Percentiles rank a stretch among this genome's conserved stretches.
These are phyloP conservation scores for Atherix ibis DNA, from an alignment of 2,888 invertebrate species.

Conservation along the genomic window DNA sequence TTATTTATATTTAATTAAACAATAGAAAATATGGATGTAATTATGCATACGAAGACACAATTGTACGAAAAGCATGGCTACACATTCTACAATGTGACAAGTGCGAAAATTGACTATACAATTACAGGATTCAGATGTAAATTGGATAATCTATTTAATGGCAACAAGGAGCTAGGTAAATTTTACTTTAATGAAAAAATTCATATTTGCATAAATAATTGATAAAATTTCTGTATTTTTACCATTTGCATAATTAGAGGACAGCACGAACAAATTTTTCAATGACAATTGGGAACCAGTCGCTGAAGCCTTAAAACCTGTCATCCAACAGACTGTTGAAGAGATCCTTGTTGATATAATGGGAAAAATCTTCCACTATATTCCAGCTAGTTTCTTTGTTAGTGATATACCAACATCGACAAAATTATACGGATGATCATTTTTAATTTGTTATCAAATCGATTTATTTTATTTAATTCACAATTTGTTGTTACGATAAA, in stretches of 20 bases:
- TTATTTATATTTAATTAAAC: background rate
- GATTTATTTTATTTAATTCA: too few species aligned
- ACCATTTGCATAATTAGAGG: slow-evolving; percentile 39
- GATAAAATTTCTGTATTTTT: background rate
- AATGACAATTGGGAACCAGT: slow-evolving; percentile 60
- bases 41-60: slow-evolving; percentile 47
- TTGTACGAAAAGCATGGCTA: slow-evolving; percentile 45
- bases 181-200: slow-evolving; percentile 2
- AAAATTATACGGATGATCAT: slow-evolving; percentile 22
- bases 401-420: slow-evolving; percentile 39
- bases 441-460: too few species aligned
- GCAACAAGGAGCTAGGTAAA: slow-evolving; percentile 52
- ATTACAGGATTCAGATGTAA: slow-evolving; percentile 50
- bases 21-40: slow-evolving; percentile 48
- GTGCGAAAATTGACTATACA: slow-evolving; percentile 47
- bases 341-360: slow-evolving; percentile 51
- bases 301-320: slow-evolving; percentile 51
- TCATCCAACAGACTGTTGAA: slow-evolving; percentile 52
- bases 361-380: slow-evolving; percentile 48
- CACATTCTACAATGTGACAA: slow-evolving; percentile 52
- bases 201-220: background rate
- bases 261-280: slow-evolving; percentile 55
- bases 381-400: slow-evolving; percentile 54
- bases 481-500: background rate
- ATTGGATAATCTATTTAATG: slow-evolving; percentile 57